Percentiles rank a stretch among this genome's conserved stretches.
Evolutionary conservation across 2,797 vertebrate genomes (phyloP).

Genomic region (Amniataba percoides): DNA sequence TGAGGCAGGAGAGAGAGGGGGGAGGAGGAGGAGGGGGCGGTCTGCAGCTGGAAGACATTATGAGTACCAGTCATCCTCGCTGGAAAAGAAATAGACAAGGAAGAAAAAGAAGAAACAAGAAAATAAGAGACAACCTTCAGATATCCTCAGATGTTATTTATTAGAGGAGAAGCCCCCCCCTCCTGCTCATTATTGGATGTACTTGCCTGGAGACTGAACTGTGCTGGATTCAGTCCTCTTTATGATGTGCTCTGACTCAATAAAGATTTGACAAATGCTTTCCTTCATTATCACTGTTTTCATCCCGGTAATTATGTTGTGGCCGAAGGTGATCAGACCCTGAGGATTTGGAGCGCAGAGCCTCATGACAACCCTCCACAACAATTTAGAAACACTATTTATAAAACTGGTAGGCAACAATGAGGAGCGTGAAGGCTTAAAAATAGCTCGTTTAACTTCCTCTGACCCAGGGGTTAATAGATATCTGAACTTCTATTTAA

Average conservation of each 20-base stretch:
- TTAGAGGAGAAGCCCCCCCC: conserved; percentile 84
- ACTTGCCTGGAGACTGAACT: conserved; percentile 87
- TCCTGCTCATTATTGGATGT: conserved; percentile 86
- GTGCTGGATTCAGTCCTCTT: conserved; percentile 77
- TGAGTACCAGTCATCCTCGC: conserved; percentile 88
- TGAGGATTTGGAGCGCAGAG: not conserved
- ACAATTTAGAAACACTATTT: not conserved
- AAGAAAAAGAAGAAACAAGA: conserved; percentile 74
- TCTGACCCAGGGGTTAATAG: not conserved
- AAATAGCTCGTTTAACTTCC: conserved; percentile 7
- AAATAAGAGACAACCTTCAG: conserved; percentile 89
- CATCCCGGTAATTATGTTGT: conserved; percentile 40
- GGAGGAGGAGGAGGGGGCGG: not conserved
- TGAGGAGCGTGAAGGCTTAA: too few relatives aligned
- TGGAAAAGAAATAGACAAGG: conserved; percentile 88
- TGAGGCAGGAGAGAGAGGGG: conserved; percentile 19
- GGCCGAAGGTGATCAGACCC: conserved; percentile 31
- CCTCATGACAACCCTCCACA: not conserved
- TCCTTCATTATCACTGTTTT: conserved; percentile 52
- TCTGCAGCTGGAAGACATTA: conserved; percentile 91
- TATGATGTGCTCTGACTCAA: conserved; percentile 60
- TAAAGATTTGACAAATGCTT: conserved; percentile 67
- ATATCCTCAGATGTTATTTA: conserved; percentile 91
- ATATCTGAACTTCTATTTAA: not conserved
- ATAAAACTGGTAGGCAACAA: too few relatives aligned